Percentiles rank a stretch among this genome's conserved stretches.
phyloP scores from a whole-genome alignment of 2,888 invertebrate genomes.

The Tipula vernalis region DNA sequence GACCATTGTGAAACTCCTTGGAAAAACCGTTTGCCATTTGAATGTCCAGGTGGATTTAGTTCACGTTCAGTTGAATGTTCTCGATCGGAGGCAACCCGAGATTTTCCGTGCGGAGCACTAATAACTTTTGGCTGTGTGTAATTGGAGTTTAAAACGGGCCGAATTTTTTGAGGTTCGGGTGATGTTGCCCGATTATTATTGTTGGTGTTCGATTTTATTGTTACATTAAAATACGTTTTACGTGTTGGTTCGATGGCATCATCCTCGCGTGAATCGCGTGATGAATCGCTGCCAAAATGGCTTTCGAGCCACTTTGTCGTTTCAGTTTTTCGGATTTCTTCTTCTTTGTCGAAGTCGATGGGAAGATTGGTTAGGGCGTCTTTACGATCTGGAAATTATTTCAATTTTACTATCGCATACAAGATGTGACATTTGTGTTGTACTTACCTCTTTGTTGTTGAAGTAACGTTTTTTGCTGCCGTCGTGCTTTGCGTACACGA shows the following conservation, averaged over 20 bases:
- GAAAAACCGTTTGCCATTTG: slow-evolving; percentile 42
- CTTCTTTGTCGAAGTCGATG: slow-evolving; percentile 74
- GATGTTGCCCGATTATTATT: slow-evolving; percentile 18
- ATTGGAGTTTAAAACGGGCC: slow-evolving; percentile 19
- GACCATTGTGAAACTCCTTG: slow-evolving; percentile 73
- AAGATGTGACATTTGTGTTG: neutral
- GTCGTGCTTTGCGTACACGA: slow-evolving; percentile 53
- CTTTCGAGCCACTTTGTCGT: slow-evolving; percentile 85
- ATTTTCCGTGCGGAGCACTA: slow-evolving; percentile 16
- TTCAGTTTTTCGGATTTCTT: slow-evolving; percentile 78
- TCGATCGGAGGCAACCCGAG: slow-evolving; percentile 34
- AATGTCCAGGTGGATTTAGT: slow-evolving; percentile 34
- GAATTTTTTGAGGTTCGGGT: slow-evolving; percentile 40
- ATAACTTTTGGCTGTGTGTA: slow-evolving; percentile 40
- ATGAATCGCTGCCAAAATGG: slow-evolving; percentile 80
- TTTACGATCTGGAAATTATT: slow-evolving; percentile 47
- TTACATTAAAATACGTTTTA: slow-evolving; percentile 63
- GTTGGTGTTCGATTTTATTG: slow-evolving; percentile 47
- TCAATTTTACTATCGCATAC: neutral
- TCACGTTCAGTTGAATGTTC: slow-evolving; percentile 28
- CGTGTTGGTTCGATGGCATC: slow-evolving; percentile 53
- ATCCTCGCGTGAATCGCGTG: slow-evolving; percentile 37
- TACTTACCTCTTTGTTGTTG: slow-evolving; percentile 40
- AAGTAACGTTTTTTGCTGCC: slow-evolving; percentile 35
- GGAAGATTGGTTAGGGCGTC: slow-evolving; percentile 72